A percentile compares a stretch with the other conserved stretches of the same genome.
phyloP scores from a whole-genome alignment of 1,140 invertebrate species.

The Pseudoatta argentina region DNA sequence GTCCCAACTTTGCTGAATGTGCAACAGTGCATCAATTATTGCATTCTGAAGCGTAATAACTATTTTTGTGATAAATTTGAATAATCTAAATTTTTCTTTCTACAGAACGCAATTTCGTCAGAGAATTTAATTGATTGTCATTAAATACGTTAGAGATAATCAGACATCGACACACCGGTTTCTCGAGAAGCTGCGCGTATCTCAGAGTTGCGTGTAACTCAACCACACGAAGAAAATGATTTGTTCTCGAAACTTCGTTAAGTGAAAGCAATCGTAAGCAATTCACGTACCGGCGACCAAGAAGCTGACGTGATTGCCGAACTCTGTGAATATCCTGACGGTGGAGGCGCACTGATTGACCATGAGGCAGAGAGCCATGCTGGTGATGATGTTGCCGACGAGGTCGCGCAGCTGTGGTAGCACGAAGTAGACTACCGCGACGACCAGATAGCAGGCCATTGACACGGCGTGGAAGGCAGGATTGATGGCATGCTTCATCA shows the following conservation, averaged over 20 bases:
- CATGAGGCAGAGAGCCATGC: slow-evolving; percentile 91
- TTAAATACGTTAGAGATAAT: not conserved
- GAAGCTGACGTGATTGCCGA: slow-evolving; percentile 92
- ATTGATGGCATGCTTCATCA: slow-evolving; percentile 91
- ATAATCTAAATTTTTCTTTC: slow-evolving; percentile 22
- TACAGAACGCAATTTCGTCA: not conserved
- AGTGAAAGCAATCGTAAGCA: not conserved
- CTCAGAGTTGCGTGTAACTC: not conserved
- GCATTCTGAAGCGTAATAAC: too few species aligned
- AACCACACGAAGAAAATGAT: not conserved
- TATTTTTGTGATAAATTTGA: not conserved
- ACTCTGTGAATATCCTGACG: slow-evolving; percentile 92
- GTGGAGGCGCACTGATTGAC: slow-evolving; percentile 91
- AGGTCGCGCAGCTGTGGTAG: slow-evolving; percentile 93
- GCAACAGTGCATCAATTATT: not conserved
- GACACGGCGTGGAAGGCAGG: slow-evolving; percentile 91
- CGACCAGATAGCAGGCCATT: slow-evolving; percentile 90
- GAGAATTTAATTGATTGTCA: not conserved
- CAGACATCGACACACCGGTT: not conserved
- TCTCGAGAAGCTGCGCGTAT: not conserved
- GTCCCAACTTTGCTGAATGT: not conserved
- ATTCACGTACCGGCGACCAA: slow-evolving; percentile 89
- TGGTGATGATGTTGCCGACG: slow-evolving; percentile 94
- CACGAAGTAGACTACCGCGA: slow-evolving; percentile 94
- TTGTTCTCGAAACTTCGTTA: not conserved